Evolutionary conservation across 2,113 vertebrate species (phyloP).

Genomic region (Chauna torquata): DNA sequence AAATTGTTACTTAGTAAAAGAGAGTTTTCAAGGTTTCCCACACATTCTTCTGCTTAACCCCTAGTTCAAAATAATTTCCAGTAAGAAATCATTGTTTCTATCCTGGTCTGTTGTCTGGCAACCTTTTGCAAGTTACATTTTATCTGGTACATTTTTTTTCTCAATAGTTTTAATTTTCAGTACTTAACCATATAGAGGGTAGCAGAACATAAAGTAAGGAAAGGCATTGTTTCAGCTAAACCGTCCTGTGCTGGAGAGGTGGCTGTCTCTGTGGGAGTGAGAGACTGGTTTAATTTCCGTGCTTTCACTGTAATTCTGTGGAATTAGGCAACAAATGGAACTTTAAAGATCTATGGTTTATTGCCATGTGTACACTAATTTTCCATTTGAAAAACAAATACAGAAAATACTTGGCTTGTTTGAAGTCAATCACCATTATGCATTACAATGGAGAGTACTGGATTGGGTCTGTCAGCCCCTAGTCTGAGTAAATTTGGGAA

Average conservation of each 20-base stretch:
- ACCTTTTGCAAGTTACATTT: background rate
- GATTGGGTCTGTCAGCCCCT: background rate
- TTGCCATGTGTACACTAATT: background rate
- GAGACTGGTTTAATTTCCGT: background rate
- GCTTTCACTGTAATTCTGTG: background rate
- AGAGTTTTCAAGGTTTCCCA: background rate
- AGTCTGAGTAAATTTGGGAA: background rate
- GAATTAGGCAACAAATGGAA: background rate
- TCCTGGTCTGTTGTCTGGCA: background rate
- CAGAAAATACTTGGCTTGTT: background rate
- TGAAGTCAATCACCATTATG: background rate
- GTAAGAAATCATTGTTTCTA: background rate
- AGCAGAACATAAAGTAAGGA: background rate
- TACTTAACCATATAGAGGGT: background rate
- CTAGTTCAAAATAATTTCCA: constrained; percentile 33
- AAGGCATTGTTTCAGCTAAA: background rate
- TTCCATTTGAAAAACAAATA: constrained; percentile 9
- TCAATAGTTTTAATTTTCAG: background rate
- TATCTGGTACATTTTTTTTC: background rate
- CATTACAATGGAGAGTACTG: background rate
- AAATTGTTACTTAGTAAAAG: background rate
- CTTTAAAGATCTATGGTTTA: background rate
- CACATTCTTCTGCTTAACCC: constrained; percentile 16
- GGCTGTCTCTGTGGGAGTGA: fast-evolving
- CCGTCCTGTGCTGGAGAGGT: background rate